These are phyloP conservation scores for Danio jaintianensis DNA, from an alignment of 2,797 vertebrate species.

Conservation along the genomic window DNA sequence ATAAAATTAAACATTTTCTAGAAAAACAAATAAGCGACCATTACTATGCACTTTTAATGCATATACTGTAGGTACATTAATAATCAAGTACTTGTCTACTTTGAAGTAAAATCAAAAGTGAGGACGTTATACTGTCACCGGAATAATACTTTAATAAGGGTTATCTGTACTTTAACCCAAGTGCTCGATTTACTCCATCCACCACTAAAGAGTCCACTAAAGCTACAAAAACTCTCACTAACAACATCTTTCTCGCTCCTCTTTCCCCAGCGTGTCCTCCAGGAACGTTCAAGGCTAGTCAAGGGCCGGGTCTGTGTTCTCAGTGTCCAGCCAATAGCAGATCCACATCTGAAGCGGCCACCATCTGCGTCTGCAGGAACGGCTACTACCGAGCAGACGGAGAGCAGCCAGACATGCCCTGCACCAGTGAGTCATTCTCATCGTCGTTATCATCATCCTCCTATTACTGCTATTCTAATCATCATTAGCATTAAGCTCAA, in stretches of 20 bases:
- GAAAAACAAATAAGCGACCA: no score
- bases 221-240: not conserved
- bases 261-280: conserved; percentile 88
- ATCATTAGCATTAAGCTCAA: conserved; percentile 24
- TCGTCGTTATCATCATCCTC: conserved; percentile 3
- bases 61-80: no score
- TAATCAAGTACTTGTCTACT: no score
- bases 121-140: no score
- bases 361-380: conserved; percentile 91
- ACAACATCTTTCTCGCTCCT: not conserved
- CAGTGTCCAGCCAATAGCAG: conserved; percentile 95
- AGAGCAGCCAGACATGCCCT: conserved; percentile 88
- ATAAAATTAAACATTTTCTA: no score
- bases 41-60: no score
- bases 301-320: conserved; percentile 86
- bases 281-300: conserved; percentile 94
- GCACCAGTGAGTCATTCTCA: conserved; percentile 89
- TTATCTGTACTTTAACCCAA: no score
- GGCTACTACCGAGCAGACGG: conserved; percentile 93
- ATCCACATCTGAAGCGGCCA: conserved; percentile 89
- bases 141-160: no score
- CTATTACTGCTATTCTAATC: not conserved
- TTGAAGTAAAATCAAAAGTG: no score
- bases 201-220: not conserved
- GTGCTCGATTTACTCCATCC: no score